Base-by-base conservation (phyloP, 2,797 vertebrate genomes). In the Silurus aristotelis region DNA sequence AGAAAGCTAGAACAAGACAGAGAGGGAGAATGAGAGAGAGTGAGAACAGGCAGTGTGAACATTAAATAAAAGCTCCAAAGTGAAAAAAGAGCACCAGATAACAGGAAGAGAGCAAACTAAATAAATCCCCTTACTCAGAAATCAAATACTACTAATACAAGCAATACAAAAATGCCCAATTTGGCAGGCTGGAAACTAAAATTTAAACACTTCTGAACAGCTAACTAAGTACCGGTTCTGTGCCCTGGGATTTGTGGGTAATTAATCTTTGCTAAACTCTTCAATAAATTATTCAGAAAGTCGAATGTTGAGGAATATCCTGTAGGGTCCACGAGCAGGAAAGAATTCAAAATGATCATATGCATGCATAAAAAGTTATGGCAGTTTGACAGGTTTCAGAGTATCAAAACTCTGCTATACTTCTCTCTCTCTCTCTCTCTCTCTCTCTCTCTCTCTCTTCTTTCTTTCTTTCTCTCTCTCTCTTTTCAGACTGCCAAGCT, bases 21-120 rank as follows among this genome's bases (percentile, higher is more conserved):
- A 70, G n/a, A 76, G 55, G 38, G n/a, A 22, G 46, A 55, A n/a
- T 20, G 20, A 22, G 9, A 31, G 72, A 66, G 73, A 63, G 46
- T 25, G 38, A 64, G 66, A n/a, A 22, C n/a, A 77, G 64, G 3
- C n/a, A 78, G 79, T 72, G 31, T 66, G 61, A 38, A 31, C 25
- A 78, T 84, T 66, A 80, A 85, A 85, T 52, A 56, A 83, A 72
- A 68, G 75, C 13, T 67, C 78, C 64, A 81, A 64, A 83, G 75
- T 20, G 60, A 71, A 88, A 85, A 87, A 87, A 76, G 76, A 89
- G 27, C 73, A 88, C 83, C 75, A 82, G 80, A 70, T 75, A 58
- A 73, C 19, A 43, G 61, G 48, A 82, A 80, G 13, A 27, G 60
- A 68, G 43, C 61, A 70, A 70, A 83, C 48, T 80, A 63, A 20